Percentiles rank a stretch among this genome's conserved stretches.
phyloP scores from a whole-genome alignment of 2,888 invertebrate genomes.

The Agrotis ipsilon region DNA sequence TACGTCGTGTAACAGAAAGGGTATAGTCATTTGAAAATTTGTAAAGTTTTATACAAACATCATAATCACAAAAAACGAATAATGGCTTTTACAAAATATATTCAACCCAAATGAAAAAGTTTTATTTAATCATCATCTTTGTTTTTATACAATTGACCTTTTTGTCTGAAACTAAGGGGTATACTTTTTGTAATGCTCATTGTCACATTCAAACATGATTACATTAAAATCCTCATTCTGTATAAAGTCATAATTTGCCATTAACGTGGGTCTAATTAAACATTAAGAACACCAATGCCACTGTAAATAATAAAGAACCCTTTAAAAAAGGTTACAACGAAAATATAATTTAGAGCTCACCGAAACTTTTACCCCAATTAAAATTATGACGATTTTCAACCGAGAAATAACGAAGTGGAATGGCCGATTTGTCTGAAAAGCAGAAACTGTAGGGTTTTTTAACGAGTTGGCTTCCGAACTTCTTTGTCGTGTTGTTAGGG shows the following conservation, averaged over 20 bases:
- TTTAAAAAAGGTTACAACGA: slow-evolving; percentile 17
- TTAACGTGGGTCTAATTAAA: slow-evolving; percentile 47
- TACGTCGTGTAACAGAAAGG: too few relatives aligned
- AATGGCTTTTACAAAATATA: too few relatives aligned
- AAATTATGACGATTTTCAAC: slow-evolving; percentile 54
- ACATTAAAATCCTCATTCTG: slow-evolving; percentile 7
- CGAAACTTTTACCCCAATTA: slow-evolving; percentile 61
- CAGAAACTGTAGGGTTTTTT: slow-evolving; percentile 60
- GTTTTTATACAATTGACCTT: too few relatives aligned
- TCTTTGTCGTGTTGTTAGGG: neutral
- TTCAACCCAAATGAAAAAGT: neutral
- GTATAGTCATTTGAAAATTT: too few relatives aligned
- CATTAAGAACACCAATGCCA: slow-evolving; percentile 6
- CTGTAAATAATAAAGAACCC: slow-evolving; percentile 8
- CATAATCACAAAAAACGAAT: too few relatives aligned
- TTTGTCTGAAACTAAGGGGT: too few relatives aligned
- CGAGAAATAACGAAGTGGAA: slow-evolving; percentile 62
- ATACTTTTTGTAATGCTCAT: neutral
- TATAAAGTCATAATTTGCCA: neutral
- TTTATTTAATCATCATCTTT: too few relatives aligned
- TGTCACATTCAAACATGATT: slow-evolving; percentile 17
- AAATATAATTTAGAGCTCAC: slow-evolving; percentile 14
- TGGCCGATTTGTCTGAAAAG: slow-evolving; percentile 44
- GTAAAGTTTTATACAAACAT: too few relatives aligned
- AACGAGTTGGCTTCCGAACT: slow-evolving; percentile 60